These are phyloP conservation scores for Salarias fasciatus DNA, from an alignment of 2,797 vertebrate species.

Conservation along the genomic window DNA sequence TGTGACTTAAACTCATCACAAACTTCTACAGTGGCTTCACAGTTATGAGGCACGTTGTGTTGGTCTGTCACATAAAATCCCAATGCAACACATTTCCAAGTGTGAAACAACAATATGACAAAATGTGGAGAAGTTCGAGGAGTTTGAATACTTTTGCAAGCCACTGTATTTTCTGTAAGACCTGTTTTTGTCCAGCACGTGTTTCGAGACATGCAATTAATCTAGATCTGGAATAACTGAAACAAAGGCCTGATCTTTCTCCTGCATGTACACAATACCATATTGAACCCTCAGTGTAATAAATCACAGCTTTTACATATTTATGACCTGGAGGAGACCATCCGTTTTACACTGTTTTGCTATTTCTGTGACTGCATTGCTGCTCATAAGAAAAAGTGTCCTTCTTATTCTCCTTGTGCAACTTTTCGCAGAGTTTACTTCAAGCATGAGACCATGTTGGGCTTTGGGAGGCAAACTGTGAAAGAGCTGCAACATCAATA, in stretches of 20 bases:
- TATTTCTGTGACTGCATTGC: not conserved
- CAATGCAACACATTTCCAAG: too few relatives aligned
- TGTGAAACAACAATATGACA: too few relatives aligned
- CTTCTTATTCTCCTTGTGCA: not conserved
- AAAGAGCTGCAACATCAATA: not conserved
- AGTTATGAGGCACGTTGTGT: too few relatives aligned
- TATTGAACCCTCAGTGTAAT: not conserved
- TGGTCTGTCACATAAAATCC: too few relatives aligned
- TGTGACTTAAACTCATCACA: too few relatives aligned
- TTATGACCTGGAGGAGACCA: not conserved
- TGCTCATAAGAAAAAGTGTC: not conserved
- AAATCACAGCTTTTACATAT: constrained; percentile 16
- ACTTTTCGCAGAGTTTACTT: not conserved
- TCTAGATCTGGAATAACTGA: not conserved
- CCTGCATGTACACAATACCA: not conserved
- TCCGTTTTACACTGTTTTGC: constrained; percentile 11
- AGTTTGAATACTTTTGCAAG: too few relatives aligned
- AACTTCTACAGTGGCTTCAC: too few relatives aligned
- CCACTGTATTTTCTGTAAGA: too few relatives aligned
- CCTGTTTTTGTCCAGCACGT: too few relatives aligned
- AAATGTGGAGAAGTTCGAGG: too few relatives aligned
- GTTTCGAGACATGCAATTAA: not conserved
- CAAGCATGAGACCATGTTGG: too few relatives aligned
- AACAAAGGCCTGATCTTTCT: not conserved
- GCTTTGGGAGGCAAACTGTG: not conserved